phyloP scores from a whole-genome alignment of 1,140 invertebrate species.

The Acromyrmex echinatior region DNA sequence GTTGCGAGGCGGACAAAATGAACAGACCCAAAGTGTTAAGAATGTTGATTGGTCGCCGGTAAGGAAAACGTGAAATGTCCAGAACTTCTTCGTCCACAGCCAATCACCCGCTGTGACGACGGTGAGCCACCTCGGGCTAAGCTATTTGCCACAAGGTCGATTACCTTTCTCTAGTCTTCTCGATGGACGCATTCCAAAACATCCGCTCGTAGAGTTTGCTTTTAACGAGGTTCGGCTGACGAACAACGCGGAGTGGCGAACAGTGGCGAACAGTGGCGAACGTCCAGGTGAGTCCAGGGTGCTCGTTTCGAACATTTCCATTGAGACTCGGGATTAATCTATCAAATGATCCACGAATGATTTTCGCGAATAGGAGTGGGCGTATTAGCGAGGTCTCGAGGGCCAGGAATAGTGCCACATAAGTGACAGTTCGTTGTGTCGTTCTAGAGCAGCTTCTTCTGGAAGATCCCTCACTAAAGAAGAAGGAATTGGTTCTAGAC shows the following conservation, averaged over 20 bases:
- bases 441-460: background rate
- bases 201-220: slow-evolving; percentile 28
- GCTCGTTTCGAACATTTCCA: background rate
- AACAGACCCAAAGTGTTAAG: background rate
- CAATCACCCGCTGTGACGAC: background rate
- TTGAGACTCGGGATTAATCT: background rate
- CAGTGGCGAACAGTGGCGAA: background rate
- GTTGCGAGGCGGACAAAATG: background rate
- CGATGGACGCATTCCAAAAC: slow-evolving; percentile 56
- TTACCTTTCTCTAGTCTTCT: slow-evolving; percentile 54
- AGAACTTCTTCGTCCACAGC: background rate
- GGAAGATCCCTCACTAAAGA: background rate
- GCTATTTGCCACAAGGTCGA: slow-evolving; percentile 48
- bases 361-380: background rate
- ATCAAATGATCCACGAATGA: slow-evolving; percentile 30
- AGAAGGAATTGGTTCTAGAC: background rate
- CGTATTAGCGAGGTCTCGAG: background rate
- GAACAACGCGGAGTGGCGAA: background rate
- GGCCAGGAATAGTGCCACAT: background rate
- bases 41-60: background rate
- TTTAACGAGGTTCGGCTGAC: background rate
- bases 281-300: no score
- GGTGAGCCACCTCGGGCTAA: background rate
- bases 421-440: background rate
- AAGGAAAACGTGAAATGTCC: background rate